These are phyloP conservation scores for Stenurella melanura DNA, from an alignment of 2,888 invertebrate genomes.

Conservation along the genomic window DNA sequence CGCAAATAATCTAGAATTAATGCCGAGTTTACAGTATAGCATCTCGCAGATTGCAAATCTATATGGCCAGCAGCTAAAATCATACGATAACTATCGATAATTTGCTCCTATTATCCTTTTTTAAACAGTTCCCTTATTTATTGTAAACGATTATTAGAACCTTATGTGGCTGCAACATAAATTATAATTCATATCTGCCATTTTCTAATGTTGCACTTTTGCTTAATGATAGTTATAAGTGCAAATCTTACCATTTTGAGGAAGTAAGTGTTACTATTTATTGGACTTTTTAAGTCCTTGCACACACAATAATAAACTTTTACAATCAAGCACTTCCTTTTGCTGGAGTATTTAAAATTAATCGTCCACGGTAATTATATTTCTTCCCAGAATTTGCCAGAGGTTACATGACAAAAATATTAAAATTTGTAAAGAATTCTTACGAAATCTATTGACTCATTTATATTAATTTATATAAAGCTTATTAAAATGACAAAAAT, in stretches of 20 bases:
- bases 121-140: slow-evolving; percentile 55
- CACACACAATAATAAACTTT: slow-evolving; percentile 7
- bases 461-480: too few species aligned
- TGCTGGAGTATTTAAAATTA: neutral
- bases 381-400: neutral
- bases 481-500: too few species aligned
- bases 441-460: neutral
- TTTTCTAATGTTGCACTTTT: slow-evolving; percentile 41
- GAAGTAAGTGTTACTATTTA: slow-evolving; percentile 24
- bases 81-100: slow-evolving; percentile 66
- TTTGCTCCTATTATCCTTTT: slow-evolving; percentile 63
- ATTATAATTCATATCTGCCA: slow-evolving; percentile 52
- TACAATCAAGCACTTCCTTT: neutral
- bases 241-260: slow-evolving; percentile 24
- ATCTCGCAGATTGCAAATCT: slow-evolving; percentile 62
- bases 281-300: slow-evolving; percentile 15
- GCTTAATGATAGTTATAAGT: slow-evolving; percentile 37
- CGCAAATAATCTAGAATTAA: slow-evolving; percentile 66
- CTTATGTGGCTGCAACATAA: slow-evolving; percentile 53
- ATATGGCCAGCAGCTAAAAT: slow-evolving; percentile 60
- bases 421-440: neutral
- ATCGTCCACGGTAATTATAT: slow-evolving; percentile 7
- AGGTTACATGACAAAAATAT: neutral
- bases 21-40: slow-evolving; percentile 57
- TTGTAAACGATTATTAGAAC: slow-evolving; percentile 57